A percentile compares a stretch with the other conserved stretches of the same genome.
phyloP scores from a whole-genome alignment of 2,113 vertebrate genomes.

The Genyomyrus donnyi region DNA sequence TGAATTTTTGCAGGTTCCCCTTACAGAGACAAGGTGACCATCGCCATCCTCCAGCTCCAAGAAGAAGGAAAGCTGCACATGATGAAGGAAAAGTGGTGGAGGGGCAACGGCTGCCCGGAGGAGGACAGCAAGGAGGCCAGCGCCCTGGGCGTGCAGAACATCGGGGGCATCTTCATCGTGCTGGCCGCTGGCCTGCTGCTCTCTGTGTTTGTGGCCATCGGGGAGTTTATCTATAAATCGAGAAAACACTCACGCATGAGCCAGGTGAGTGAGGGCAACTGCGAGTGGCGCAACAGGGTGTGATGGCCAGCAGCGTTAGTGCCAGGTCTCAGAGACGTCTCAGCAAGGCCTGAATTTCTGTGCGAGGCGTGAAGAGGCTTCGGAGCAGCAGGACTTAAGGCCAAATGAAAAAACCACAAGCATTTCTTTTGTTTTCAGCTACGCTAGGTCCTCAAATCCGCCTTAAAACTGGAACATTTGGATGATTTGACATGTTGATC shows the following conservation, averaged over 20 bases:
- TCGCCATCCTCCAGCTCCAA: conserved; percentile 93
- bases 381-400: not conserved
- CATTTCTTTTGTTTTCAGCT: not conserved
- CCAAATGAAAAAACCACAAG: not conserved
- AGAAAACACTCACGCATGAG: conserved; percentile 84
- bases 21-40: conserved; percentile 92
- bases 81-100: conserved; percentile 99
- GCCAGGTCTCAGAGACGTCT: not conserved
- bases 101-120: conserved; percentile 89
- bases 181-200: conserved; percentile 91
- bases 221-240: conserved; percentile 94
- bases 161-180: conserved; percentile 96
- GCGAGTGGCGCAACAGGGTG: conserved; percentile 66
- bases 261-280: conserved; percentile 77
- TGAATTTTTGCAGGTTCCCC: conserved; percentile 71
- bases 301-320: conserved; percentile 27
- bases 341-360: not conserved
- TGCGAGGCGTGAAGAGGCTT: not conserved
- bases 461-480: not conserved
- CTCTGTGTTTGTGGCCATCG: conserved; percentile 94
- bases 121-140: conserved; percentile 95
- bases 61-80: conserved; percentile 94
- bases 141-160: conserved; percentile 90
- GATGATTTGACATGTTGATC: not conserved
- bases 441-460: not conserved